Percentiles rank a stretch among this genome's conserved stretches.
Conservation (phyloP, 2,797 vertebrate genomes). For the Smutsia temminckii region DNA sequence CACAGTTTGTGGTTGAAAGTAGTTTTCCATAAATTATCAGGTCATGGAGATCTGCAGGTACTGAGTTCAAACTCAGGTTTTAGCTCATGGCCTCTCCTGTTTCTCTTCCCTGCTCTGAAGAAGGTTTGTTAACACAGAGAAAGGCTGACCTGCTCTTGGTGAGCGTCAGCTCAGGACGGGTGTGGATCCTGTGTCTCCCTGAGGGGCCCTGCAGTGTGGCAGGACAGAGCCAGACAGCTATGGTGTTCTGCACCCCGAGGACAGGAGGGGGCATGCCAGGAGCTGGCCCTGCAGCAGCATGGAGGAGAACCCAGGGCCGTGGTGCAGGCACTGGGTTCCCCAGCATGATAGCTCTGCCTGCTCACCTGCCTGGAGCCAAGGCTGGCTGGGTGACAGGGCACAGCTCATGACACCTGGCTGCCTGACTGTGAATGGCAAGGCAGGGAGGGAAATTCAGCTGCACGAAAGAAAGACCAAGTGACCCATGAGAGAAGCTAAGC, state of each 20-base stretch:
- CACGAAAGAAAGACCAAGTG: too few relatives aligned
- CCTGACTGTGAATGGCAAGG: too few relatives aligned
- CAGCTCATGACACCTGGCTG: too few relatives aligned
- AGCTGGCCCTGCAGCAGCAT: neutral
- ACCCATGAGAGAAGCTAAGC: too few relatives aligned
- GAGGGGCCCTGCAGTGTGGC: neutral
- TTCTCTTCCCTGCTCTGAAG: neutral
- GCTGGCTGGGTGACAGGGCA: too few relatives aligned
- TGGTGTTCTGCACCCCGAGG: too few relatives aligned
- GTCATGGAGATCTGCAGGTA: neutral
- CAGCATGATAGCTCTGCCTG: too few relatives aligned
- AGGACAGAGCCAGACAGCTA: neutral
- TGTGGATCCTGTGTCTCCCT: accelerated
- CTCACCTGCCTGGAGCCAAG: too few relatives aligned
- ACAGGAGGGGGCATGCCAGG: neutral
- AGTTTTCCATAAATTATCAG: too few relatives aligned
- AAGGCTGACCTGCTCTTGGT: too few relatives aligned
- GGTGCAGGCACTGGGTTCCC: too few relatives aligned
- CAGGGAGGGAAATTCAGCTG: too few relatives aligned
- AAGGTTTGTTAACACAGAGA: neutral
- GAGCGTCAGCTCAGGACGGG: neutral
- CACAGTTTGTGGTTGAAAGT: neutral
- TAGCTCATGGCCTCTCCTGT: neutral
- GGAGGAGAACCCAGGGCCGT: neutral
- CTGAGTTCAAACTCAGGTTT: neutral